Evolutionary conservation across 2,113 vertebrate genomes (phyloP), one percentile per base, ranked within the genome.

Genomic region (Glareola pratincola): DNA sequence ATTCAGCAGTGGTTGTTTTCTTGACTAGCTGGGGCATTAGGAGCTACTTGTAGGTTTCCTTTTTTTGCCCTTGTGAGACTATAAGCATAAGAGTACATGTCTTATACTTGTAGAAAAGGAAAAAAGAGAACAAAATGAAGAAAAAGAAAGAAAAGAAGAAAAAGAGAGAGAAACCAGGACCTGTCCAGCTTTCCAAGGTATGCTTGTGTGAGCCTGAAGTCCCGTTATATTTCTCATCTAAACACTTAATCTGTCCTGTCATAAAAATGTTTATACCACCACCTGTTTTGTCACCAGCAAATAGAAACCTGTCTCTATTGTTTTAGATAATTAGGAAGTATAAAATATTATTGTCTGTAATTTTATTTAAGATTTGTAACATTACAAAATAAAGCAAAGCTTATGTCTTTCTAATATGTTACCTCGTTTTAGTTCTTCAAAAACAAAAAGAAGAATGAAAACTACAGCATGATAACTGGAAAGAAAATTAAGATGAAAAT

Each of bases 401-500:
- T 90, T 43, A 48, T 17, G 36, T 62, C 23, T 92, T 92, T 60
- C 50, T 67, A 45, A 72, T 30, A 10, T 71, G 26, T 90, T 22
- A n/a, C 89, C 77, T 95, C 91, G 22, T 95, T 77, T 77, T 92
- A 99, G 99, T 99, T 98, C 96, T 98, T 99, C 66, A 99, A 99
- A 91, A 99, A 99, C 82, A 98, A 98, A 90, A 98, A 98, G 98
- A 99, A 98, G 86, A 98, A 96, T 85, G 98, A 99, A 81, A 99
- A 98, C 94, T 99, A 98, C 97, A 99, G 99, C 94, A 99, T 99
- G 99, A 99, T 99, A 97, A 99, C 99, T 48, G 99, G 99, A 94
- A 99, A 99, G 97, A 99, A 99, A 97, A 99, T 99, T 59, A 99
- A 99, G 96, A 99, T 99, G 99, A 99, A 98, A 97, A 98, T 99